Percentiles rank a stretch among this genome's conserved stretches.
phyloP scores from a whole-genome alignment of 2,888 invertebrate species.

The Drosophila rubida region DNA sequence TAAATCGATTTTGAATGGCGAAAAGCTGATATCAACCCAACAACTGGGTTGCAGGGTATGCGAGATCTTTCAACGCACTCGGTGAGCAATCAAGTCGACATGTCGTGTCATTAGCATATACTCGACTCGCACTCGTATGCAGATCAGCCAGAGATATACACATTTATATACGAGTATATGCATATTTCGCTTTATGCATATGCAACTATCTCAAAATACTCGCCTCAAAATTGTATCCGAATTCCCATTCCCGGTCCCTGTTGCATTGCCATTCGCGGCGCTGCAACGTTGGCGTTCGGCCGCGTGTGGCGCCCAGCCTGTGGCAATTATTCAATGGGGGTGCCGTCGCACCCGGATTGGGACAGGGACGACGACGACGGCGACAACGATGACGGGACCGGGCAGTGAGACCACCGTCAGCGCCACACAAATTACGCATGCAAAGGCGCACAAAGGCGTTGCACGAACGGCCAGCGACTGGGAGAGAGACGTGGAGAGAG shows the following conservation, averaged over 20 bases:
- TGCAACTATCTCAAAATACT: slow-evolving; percentile 38
- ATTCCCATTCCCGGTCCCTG: slow-evolving; percentile 5
- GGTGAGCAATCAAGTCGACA: slow-evolving; percentile 79
- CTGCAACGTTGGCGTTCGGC: slow-evolving; percentile 5
- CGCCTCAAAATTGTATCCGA: slow-evolving; percentile 15
- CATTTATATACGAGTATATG: slow-evolving; percentile 16
- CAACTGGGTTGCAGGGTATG: slow-evolving; percentile 32
- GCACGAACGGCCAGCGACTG: slow-evolving; percentile 44
- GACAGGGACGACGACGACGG: slow-evolving; percentile 12
- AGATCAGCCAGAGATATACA: slow-evolving; percentile 46
- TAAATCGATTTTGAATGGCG: background rate
- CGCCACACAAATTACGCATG: slow-evolving; percentile 72
- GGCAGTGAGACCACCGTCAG: slow-evolving; percentile 65
- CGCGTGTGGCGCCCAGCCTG: slow-evolving; percentile 78
- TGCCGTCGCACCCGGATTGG: slow-evolving; percentile 63
- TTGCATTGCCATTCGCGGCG: background rate
- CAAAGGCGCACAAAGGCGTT: slow-evolving; percentile 73
- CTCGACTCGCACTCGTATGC: slow-evolving; percentile 44
- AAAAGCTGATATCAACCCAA: background rate
- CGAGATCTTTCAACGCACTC: slow-evolving; percentile 38
- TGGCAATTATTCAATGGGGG: slow-evolving; percentile 79
- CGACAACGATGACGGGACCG: slow-evolving; percentile 22
- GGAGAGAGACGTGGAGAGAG: background rate
- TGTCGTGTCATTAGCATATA: slow-evolving; percentile 73
- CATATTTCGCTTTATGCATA: slow-evolving; percentile 38